Percentiles rank a stretch among this genome's conserved stretches.
Conservation (phyloP, 2,113 vertebrate species). For the Abramis brama region DNA sequence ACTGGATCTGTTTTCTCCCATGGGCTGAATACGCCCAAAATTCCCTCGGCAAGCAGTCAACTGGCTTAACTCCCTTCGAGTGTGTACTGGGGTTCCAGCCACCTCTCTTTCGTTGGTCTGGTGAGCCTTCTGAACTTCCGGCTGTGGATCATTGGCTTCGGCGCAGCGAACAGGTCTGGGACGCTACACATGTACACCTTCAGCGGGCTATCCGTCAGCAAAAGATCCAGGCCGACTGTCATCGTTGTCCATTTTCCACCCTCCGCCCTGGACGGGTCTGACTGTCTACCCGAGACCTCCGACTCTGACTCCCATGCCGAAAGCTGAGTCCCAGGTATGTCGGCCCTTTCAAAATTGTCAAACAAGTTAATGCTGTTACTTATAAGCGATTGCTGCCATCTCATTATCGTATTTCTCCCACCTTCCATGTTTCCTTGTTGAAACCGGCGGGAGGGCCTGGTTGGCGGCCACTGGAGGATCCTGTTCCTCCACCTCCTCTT, state of each 20-base stretch:
- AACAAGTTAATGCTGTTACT: neutral
- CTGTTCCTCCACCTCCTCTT: too few relatives aligned
- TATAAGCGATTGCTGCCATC: neutral
- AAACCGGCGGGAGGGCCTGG: neutral
- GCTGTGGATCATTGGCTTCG: too few relatives aligned
- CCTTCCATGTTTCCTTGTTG: neutral
- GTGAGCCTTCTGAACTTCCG: too few relatives aligned
- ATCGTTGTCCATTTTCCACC: neutral
- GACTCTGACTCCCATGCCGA: neutral
- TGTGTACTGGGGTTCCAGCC: too few relatives aligned
- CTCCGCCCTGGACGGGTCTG: neutral
- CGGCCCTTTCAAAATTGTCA: neutral
- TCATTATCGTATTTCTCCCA: neutral
- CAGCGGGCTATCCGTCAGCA: neutral
- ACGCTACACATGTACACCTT: neutral
- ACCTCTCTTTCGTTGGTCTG: too few relatives aligned
- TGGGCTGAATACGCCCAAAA: too few relatives aligned
- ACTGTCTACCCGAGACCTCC: neutral
- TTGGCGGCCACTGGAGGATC: too few relatives aligned
- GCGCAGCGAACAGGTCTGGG: neutral
- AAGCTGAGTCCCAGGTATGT: neutral
- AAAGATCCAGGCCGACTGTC: neutral
- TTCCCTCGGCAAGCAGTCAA: too few relatives aligned
- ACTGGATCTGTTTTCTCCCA: too few relatives aligned
- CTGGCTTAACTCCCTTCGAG: too few relatives aligned